phyloP scores from a whole-genome alignment of 2,888 invertebrate genomes.

The Rhamphomyia laevipes region DNA sequence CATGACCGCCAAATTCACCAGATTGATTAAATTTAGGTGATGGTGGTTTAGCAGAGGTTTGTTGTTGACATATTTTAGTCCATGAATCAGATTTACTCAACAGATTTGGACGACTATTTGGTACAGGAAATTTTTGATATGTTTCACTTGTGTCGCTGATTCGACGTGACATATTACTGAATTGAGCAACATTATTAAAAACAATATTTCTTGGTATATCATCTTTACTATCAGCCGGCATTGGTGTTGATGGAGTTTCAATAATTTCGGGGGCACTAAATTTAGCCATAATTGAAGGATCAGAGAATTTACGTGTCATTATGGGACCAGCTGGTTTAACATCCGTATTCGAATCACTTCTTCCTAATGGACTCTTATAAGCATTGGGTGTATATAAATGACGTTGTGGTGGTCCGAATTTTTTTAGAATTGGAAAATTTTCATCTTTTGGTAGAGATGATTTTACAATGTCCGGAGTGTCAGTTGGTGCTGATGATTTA shows the following conservation, averaged over 20 bases:
- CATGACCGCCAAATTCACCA: constrained; percentile 9
- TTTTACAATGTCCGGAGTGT: constrained; percentile 35
- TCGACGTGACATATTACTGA: constrained; percentile 29
- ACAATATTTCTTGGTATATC: constrained; percentile 32
- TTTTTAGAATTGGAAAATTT: constrained; percentile 31
- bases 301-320: constrained; percentile 9
- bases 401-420: constrained; percentile 34
- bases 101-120: constrained; percentile 29
- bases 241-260: constrained; percentile 31
- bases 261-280: constrained; percentile 25
- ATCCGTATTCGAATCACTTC: constrained; percentile 7
- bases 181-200: constrained; percentile 32
- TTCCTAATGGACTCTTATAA: constrained; percentile 28
- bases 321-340: background rate
- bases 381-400: constrained; percentile 34
- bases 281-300: constrained; percentile 11
- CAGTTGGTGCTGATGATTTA: constrained; percentile 32
- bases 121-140: constrained; percentile 19
- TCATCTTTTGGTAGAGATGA: constrained; percentile 33
- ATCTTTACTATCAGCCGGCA: constrained; percentile 13
- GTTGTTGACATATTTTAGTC: constrained; percentile 51
- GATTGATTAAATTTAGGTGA: constrained; percentile 29
- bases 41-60: constrained; percentile 14
- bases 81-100: constrained; percentile 66
- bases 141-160: constrained; percentile 19